phyloP scores from a whole-genome alignment of 2,113 vertebrate genomes.

The Orycteropus afer region DNA sequence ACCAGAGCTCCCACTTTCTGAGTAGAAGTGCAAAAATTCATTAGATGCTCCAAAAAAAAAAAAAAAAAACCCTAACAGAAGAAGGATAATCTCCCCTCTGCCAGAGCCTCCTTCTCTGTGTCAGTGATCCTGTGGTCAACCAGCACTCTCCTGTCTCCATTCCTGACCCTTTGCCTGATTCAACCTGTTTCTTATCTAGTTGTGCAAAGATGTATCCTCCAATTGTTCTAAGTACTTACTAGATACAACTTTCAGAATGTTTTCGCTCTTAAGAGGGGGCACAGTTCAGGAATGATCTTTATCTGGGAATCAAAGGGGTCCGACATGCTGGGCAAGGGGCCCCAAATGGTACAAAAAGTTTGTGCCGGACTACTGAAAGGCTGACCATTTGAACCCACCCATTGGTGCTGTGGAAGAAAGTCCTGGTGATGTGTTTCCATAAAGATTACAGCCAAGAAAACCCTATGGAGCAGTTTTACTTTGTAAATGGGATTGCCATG shows the following conservation, averaged over 20 bases:
- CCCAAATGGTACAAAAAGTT: too few species aligned
- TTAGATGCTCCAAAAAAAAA: background rate
- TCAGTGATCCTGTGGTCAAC: background rate
- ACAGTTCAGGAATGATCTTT: background rate
- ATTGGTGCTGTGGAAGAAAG: too few species aligned
- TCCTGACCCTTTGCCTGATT: background rate
- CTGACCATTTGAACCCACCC: too few species aligned
- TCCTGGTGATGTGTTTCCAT: background rate
- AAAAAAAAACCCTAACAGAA: background rate
- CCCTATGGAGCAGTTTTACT: background rate
- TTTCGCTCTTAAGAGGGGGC: background rate
- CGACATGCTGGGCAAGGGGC: too few species aligned
- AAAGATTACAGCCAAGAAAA: background rate
- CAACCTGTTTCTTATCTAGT: background rate
- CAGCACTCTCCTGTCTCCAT: background rate
- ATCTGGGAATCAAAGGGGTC: background rate
- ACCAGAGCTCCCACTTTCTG: too few species aligned
- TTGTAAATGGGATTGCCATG: background rate
- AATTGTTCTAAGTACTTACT: background rate
- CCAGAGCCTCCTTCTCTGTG: constrained; percentile 1
- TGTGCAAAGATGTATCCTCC: background rate
- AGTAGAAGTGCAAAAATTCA: background rate
- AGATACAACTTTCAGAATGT: background rate
- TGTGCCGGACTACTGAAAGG: too few species aligned
- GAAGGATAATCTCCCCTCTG: background rate